Evolutionary conservation across 2,797 vertebrate genomes (phyloP).

Genomic region (Macrochelys suwanniensis): DNA sequence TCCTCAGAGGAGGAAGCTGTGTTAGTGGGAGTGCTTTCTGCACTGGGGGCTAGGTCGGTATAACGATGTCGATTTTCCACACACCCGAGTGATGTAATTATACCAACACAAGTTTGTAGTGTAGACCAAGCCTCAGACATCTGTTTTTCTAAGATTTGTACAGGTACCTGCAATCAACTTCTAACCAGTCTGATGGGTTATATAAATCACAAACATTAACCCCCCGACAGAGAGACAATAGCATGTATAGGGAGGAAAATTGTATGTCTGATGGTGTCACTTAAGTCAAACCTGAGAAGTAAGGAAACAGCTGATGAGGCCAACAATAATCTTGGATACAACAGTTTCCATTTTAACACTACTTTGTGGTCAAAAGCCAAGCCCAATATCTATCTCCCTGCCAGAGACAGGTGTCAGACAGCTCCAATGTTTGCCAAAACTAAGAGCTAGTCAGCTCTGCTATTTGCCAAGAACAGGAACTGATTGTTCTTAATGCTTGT

Average conservation of each 20-base stretch:
- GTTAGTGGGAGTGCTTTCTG: neutral
- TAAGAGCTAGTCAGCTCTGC: neutral
- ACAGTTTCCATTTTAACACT: neutral
- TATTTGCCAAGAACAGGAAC: conserved; percentile 8
- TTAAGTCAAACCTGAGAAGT: neutral
- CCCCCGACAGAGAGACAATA: conserved; percentile 46
- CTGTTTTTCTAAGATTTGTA: conserved; percentile 55
- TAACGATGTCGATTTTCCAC: neutral
- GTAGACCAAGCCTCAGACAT: neutral
- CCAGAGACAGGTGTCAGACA: conserved; percentile 18
- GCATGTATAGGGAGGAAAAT: conserved; percentile 16
- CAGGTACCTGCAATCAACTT: conserved; percentile 47
- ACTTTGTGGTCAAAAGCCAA: conserved; percentile 25
- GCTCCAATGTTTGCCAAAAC: conserved; percentile 24
- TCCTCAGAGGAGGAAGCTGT: neutral
- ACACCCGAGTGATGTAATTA: neutral
- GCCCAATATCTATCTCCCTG: conserved; percentile 10
- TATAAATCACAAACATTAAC: conserved; percentile 37
- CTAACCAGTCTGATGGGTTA: conserved; percentile 23
- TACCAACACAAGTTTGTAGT: neutral
- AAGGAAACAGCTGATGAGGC: neutral
- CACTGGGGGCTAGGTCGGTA: neutral
- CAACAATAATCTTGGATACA: neutral
- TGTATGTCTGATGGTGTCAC: neutral
- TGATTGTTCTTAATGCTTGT: neutral